These are phyloP conservation scores for Microcebus ravelobensis DNA, from an alignment of 2,113 vertebrate species.

Conservation along the genomic window DNA sequence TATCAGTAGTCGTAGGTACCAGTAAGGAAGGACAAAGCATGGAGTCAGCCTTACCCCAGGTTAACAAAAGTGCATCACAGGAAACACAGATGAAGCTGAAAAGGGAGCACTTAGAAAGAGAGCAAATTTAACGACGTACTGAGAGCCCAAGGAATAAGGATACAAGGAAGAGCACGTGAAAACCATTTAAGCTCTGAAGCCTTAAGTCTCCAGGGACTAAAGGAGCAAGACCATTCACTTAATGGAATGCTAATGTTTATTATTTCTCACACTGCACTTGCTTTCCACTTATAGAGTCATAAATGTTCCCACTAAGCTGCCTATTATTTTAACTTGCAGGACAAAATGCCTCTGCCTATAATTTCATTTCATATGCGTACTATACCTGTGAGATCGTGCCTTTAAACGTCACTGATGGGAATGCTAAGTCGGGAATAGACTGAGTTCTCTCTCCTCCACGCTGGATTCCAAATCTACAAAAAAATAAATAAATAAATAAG, in stretches of 20 bases:
- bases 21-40: not conserved
- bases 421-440: not conserved
- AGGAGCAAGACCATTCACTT: not conserved
- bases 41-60: not conserved
- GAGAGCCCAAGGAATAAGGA: not conserved
- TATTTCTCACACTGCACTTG: not conserved
- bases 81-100: not conserved
- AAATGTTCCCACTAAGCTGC: not conserved
- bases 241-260: not conserved
- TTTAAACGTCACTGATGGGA: not conserved
- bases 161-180: not conserved
- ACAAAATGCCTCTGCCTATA: not conserved
- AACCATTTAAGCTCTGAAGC: not conserved
- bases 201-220: not conserved
- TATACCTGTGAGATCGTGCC: not conserved
- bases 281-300: not conserved
- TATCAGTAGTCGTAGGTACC: accelerated
- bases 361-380: not conserved
- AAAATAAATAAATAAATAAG: not conserved
- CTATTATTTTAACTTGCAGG: constrained; percentile 2
- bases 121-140: not conserved
- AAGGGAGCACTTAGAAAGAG: not conserved
- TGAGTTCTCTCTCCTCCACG: not conserved
- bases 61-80: not conserved
- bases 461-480: not conserved